phyloP scores from a whole-genome alignment of 1,140 invertebrate genomes.

The Drosophila hydei region DNA sequence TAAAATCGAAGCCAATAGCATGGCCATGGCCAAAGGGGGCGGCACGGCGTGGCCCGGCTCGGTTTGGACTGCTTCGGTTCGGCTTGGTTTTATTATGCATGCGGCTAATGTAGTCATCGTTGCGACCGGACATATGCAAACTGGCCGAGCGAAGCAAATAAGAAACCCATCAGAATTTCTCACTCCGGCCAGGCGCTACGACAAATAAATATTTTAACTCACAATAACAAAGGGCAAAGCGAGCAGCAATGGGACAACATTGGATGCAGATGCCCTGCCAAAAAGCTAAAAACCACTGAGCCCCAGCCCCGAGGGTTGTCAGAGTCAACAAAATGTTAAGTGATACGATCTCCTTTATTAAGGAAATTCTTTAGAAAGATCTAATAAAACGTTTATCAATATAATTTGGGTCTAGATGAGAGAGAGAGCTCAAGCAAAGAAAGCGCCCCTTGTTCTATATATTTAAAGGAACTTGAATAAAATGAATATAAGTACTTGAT shows the following conservation, averaged over 20 bases:
- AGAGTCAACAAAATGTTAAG: not conserved
- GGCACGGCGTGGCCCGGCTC: not conserved
- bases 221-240: slow-evolving; percentile 68
- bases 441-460: too few species aligned
- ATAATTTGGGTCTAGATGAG: too few species aligned
- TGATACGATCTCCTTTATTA: too few species aligned
- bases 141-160: slow-evolving; percentile 71
- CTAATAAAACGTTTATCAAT: too few species aligned
- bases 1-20: slow-evolving; percentile 71
- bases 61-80: slow-evolving; percentile 10
- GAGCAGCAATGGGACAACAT: slow-evolving; percentile 35
- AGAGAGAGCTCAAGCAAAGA: too few species aligned
- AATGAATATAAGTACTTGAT: not conserved
- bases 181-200: slow-evolving; percentile 78
- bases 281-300: not conserved
- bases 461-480: too few species aligned
- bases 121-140: slow-evolving; percentile 72
- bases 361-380: too few species aligned
- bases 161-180: slow-evolving; percentile 83
- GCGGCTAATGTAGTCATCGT: slow-evolving; percentile 78
- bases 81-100: slow-evolving; percentile 68
- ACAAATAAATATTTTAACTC: slow-evolving; percentile 83
- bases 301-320: slow-evolving; percentile 1
- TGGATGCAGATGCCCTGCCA: slow-evolving; percentile 17
- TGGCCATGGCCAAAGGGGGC: slow-evolving; percentile 16